Evolutionary conservation across 2,797 vertebrate species (phyloP).

Genomic region (Bovichtus diacanthus): DNA sequence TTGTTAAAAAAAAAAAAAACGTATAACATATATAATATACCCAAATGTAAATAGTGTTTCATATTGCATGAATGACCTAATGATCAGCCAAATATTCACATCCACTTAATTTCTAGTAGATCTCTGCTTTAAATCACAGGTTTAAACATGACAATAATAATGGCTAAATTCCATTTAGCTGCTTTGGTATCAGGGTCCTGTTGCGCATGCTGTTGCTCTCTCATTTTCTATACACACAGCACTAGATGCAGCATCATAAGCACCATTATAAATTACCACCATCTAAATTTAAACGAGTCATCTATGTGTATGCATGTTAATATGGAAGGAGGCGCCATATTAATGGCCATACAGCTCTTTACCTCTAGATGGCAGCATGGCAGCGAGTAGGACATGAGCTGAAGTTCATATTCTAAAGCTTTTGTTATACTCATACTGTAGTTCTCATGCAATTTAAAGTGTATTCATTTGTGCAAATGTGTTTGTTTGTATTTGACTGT

Average conservation of each 20-base stretch:
- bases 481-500: not conserved
- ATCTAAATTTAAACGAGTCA: not conserved
- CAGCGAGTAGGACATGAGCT: not conserved
- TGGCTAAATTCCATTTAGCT: not conserved
- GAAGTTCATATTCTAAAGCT: not conserved
- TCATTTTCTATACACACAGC: not conserved
- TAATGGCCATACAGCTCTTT: not conserved
- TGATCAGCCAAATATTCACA: not conserved
- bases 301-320: not conserved
- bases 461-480: not conserved
- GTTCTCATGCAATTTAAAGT: not conserved
- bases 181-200: not conserved
- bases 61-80: too few species aligned
- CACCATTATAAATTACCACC: not conserved
- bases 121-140: not conserved
- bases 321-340: too few species aligned
- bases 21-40: not conserved
- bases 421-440: not conserved
- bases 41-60: not conserved
- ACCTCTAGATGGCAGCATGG: slow-evolving; percentile 60
- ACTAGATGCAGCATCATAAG: slow-evolving; percentile 1
- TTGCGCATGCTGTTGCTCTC: not conserved
- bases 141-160: not conserved
- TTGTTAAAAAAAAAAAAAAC: not conserved
- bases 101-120: not conserved